A percentile compares a stretch with the other conserved stretches of the same genome.
phyloP scores from a whole-genome alignment of 2,113 vertebrate genomes.

The Heliornis fulica region DNA sequence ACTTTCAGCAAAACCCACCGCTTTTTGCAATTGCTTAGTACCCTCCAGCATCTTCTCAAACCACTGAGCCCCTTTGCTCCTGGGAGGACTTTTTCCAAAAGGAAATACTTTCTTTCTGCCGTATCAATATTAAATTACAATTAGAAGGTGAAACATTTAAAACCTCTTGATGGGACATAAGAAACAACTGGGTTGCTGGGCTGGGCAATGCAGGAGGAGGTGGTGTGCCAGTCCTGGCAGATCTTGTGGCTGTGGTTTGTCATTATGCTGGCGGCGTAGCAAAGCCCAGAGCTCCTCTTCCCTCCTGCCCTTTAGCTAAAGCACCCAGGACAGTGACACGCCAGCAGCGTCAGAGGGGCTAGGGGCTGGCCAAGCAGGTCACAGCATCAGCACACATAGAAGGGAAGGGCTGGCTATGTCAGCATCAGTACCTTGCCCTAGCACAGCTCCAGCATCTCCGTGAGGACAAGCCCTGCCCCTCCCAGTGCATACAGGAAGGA shows the following conservation, averaged over 20 bases:
- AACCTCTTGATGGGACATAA: background rate
- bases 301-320: background rate
- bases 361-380: background rate
- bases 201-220: background rate
- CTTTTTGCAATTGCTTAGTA: background rate
- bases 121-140: constrained; percentile 9
- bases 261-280: background rate
- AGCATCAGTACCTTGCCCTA: rapidly evolving
- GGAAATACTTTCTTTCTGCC: background rate
- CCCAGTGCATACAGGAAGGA: background rate
- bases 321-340: background rate
- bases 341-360: background rate
- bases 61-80: background rate
- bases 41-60: background rate
- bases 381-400: rapidly evolving
- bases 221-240: background rate
- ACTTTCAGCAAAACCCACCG: background rate
- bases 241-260: background rate
- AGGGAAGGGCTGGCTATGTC: background rate
- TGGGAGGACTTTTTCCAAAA: background rate
- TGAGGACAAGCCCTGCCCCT: background rate
- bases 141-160: background rate
- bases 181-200: rapidly evolving
- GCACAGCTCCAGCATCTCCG: background rate
- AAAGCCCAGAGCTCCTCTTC: background rate